These are phyloP conservation scores for Burhinus oedicnemus DNA, from an alignment of 2,113 vertebrate species.

Conservation along the genomic window DNA sequence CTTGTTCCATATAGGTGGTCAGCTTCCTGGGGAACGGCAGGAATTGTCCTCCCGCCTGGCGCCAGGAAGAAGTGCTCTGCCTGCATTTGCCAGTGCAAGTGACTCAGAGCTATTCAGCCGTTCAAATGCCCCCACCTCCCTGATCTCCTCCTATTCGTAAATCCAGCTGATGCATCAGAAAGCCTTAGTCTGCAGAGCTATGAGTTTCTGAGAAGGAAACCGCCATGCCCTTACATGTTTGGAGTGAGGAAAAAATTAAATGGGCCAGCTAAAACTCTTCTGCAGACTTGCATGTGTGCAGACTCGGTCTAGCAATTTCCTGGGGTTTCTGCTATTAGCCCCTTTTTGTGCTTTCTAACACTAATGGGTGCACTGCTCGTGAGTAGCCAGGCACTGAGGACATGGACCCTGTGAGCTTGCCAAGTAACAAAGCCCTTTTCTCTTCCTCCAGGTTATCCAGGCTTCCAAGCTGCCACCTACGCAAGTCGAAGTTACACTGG, in stretches of 20 bases:
- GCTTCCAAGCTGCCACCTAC: slow-evolving; percentile 97
- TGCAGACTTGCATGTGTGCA: accelerated
- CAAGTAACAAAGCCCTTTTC: not conserved
- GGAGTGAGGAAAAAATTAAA: not conserved
- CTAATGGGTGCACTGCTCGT: accelerated
- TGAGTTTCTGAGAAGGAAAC: not conserved
- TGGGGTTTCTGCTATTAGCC: not conserved
- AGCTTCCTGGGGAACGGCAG: not conserved
- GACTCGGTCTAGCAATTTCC: not conserved
- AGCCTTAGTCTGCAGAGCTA: not conserved
- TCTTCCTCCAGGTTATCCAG: slow-evolving; percentile 88
- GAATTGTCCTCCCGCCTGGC: accelerated
- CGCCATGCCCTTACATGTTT: not conserved
- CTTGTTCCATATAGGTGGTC: not conserved
- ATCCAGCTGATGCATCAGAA: slow-evolving; percentile 27
- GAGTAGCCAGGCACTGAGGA: not conserved
- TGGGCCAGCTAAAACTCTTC: not conserved
- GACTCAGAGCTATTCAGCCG: not conserved
- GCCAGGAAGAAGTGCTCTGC: not conserved
- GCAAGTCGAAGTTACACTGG: slow-evolving; percentile 96
- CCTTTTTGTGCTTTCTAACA: not conserved
- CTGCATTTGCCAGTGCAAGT: not conserved
- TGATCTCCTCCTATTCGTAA: not conserved
- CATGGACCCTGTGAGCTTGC: not conserved
- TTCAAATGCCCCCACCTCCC: not conserved